Conservation (phyloP, 2,888 invertebrate species). For the Griposia aprilina region DNA sequence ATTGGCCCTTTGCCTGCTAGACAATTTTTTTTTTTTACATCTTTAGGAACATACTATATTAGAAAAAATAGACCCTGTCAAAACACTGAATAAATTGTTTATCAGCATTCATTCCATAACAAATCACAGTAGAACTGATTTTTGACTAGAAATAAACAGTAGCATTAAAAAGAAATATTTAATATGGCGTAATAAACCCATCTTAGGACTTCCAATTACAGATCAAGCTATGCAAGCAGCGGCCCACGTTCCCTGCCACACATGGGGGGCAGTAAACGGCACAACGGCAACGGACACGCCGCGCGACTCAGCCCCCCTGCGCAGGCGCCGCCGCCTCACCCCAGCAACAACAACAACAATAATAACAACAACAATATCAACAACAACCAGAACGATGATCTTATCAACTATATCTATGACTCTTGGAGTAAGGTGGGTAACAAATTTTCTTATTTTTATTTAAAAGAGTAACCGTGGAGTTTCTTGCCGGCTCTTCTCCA, state of each 20-base stretch:
- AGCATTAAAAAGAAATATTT: neutral
- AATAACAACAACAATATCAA: slow-evolving; percentile 80
- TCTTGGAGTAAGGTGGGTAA: slow-evolving; percentile 92
- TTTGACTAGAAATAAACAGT: neutral
- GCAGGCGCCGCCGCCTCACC: slow-evolving; percentile 72
- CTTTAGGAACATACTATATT: neutral
- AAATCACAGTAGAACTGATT: neutral
- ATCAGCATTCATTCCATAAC: neutral
- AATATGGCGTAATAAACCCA: slow-evolving; percentile 52
- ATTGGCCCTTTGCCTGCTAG: neutral
- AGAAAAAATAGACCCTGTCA: neutral
- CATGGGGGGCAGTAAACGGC: slow-evolving; percentile 83
- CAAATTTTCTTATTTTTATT: too few species aligned
- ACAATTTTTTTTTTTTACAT: neutral
- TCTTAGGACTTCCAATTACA: slow-evolving; percentile 69
- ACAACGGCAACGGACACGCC: slow-evolving; percentile 76
- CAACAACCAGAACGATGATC: slow-evolving; percentile 92
- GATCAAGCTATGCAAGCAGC: slow-evolving; percentile 86
- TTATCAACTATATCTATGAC: slow-evolving; percentile 95
- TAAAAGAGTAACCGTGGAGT: too few species aligned
- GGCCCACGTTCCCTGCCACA: slow-evolving; percentile 87
- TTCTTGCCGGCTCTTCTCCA: too few species aligned
- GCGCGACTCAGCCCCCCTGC: slow-evolving; percentile 85
- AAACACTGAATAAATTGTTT: neutral
- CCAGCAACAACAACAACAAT: slow-evolving; percentile 40